phyloP scores from a whole-genome alignment of 1,140 invertebrate species.

The Drosophila nigromelanica region DNA sequence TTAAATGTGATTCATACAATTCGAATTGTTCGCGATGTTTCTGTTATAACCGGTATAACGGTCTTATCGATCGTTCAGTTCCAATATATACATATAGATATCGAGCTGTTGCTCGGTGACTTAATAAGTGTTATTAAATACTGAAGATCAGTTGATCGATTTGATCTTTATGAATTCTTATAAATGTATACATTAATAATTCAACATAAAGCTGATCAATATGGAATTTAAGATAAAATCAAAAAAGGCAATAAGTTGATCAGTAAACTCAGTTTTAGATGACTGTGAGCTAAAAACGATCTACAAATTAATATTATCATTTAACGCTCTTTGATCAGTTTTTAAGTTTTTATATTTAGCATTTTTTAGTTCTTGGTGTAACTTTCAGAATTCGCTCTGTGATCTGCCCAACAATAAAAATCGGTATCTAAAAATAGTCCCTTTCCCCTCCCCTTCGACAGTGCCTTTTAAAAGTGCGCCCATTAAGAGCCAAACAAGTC shows the following conservation, averaged over 20 bases:
- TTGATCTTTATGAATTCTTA: neutral
- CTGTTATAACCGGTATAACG: slow-evolving; percentile 2
- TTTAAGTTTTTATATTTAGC: no score
- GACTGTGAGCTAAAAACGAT: no score
- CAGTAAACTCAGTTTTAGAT: neutral
- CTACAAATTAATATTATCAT: no score
- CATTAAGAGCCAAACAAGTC: slow-evolving; percentile 39
- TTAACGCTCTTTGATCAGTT: no score
- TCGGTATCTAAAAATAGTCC: neutral
- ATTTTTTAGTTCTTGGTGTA: no score
- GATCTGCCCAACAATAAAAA: neutral
- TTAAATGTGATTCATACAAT: slow-evolving; percentile 28
- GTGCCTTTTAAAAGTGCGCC: slow-evolving; percentile 19
- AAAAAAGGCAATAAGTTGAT: neutral
- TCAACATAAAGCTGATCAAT: neutral
- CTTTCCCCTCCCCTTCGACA: neutral
- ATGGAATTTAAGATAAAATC: neutral
- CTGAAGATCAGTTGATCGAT: slow-evolving; percentile 1
- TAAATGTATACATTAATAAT: neutral
- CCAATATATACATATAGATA: no score
- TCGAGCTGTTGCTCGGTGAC: neutral
- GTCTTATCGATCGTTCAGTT: neutral
- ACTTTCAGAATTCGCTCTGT: no score
- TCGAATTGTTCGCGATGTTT: slow-evolving; percentile 6
- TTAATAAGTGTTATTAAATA: slow-evolving; percentile 18